Conservation (phyloP, 2,888 invertebrate species). For the Helleia helle region DNA sequence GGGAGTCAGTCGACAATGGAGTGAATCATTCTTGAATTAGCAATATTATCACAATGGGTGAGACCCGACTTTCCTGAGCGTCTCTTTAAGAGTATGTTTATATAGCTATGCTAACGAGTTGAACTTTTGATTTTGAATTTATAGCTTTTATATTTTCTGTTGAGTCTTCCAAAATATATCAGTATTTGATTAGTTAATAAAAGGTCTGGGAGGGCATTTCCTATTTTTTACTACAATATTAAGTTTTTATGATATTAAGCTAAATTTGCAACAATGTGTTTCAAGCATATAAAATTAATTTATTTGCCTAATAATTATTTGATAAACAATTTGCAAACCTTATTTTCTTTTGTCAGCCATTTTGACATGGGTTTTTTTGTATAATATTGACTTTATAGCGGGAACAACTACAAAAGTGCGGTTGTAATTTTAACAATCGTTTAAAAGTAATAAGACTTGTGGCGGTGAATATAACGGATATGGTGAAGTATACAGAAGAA, state of each 20-base stretch:
- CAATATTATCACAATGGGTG: constrained; percentile 4
- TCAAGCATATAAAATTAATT: too few species aligned
- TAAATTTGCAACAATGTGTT: constrained; percentile 5
- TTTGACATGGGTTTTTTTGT: too few species aligned
- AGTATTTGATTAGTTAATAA: constrained; percentile 40
- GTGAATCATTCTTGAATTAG: not conserved
- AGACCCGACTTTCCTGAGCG: constrained; percentile 3
- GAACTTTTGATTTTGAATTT: constrained; percentile 3
- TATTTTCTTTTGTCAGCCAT: too few species aligned
- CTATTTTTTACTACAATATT: constrained; percentile 61
- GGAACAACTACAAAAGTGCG: too few species aligned
- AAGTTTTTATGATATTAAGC: constrained; percentile 34
- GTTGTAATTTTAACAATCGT: too few species aligned
- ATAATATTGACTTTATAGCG: too few species aligned
- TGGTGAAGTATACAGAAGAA: too few species aligned
- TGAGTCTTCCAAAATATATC: constrained; percentile 41
- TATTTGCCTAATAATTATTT: too few species aligned
- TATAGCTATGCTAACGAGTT: not conserved
- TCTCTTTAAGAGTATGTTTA: constrained; percentile 4
- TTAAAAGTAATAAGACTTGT: too few species aligned
- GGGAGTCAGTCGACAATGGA: not conserved
- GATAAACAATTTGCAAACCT: too few species aligned
- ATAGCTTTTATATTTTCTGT: constrained; percentile 21
- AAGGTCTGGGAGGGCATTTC: constrained; percentile 58
- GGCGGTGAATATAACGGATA: too few species aligned